Percentiles rank a stretch among this genome's conserved stretches.
Evolutionary conservation across 2,113 vertebrate species (phyloP).

Genomic region (Thymallus thymallus): DNA sequence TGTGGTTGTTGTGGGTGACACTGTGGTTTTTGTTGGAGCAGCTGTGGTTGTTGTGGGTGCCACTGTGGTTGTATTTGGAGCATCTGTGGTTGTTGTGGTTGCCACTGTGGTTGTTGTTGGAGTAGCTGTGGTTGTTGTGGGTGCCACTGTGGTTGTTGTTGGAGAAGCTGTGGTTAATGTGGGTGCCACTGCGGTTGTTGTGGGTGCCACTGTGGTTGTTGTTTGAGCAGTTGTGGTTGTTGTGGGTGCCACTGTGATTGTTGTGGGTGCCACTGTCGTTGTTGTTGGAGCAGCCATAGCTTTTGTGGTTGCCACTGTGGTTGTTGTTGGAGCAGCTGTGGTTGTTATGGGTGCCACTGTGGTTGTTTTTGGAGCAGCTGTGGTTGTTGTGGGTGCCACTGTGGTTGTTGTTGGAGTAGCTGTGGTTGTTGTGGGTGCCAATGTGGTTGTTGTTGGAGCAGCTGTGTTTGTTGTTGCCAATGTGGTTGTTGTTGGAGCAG

Average conservation of each 20-base stretch:
- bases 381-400: neutral
- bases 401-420: no score
- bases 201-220: neutral
- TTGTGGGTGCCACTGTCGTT: no score
- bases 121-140: neutral
- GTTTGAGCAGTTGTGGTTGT: neutral
- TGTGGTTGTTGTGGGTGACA: no score
- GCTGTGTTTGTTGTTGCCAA: no score
- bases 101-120: neutral
- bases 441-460: neutral
- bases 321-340: no score
- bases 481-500: no score
- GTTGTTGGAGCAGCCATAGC: no score
- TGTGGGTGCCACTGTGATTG: neutral
- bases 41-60: no score
- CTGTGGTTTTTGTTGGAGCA: no score
- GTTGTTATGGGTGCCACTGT: no score
- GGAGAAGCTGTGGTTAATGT: neutral
- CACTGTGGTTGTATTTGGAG: neutral
- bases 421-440: neutral
- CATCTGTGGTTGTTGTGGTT: neutral
- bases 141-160: neutral
- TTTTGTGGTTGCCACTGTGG: no score
- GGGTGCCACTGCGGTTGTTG: neutral
- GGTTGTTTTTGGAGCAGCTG: neutral